phyloP scores from a whole-genome alignment of 2,888 invertebrate species.

The Ectemnius cavifrons region DNA sequence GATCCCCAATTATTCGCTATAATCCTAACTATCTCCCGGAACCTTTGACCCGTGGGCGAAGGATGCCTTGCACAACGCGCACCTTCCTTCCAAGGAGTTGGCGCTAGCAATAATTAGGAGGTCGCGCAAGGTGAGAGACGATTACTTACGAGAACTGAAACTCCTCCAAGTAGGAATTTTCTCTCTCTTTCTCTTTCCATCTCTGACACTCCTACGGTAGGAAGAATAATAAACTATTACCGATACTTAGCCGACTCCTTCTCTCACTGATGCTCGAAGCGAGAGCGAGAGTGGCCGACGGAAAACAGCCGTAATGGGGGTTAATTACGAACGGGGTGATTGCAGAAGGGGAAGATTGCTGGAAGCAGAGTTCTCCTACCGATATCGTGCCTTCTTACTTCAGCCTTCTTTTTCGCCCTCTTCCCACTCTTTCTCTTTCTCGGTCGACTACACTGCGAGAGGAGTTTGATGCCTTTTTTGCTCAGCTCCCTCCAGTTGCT shows the following conservation, averaged over 20 bases:
- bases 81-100: conserved; percentile 21
- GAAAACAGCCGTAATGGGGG: conserved; percentile 67
- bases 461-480: conserved; percentile 5
- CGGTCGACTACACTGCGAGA: not conserved
- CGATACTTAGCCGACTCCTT: conserved; percentile 46
- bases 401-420: too few species aligned
- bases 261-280: not conserved
- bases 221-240: conserved; percentile 61
- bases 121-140: conserved; percentile 44
- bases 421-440: conserved; percentile 1
- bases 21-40: conserved; percentile 59
- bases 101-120: conserved; percentile 56
- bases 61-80: conserved; percentile 30
- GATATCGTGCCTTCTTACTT: not conserved
- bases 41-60: conserved; percentile 44
- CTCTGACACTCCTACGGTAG: conserved; percentile 44
- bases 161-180: not conserved
- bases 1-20: conserved; percentile 55
- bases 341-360: conserved; percentile 51
- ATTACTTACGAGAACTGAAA: conserved; percentile 37
- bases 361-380: conserved; percentile 27
- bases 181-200: conserved; percentile 2
- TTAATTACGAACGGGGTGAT: conserved; percentile 65
- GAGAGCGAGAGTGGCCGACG: conserved; percentile 37
- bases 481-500: conserved; percentile 2